Conservation (phyloP, 2,888 invertebrate species). For the Cinara cedri region DNA sequence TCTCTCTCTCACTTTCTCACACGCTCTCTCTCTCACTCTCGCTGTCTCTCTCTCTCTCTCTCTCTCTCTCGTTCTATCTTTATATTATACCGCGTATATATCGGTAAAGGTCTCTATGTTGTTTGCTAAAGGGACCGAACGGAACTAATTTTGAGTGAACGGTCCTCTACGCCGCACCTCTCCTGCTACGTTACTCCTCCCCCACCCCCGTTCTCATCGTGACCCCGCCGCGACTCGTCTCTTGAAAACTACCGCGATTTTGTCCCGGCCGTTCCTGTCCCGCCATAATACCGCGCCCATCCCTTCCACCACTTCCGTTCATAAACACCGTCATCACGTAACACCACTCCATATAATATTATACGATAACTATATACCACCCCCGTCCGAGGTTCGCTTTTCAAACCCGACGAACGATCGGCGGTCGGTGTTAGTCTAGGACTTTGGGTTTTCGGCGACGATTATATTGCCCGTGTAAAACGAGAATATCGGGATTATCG, state of each 20-base stretch:
- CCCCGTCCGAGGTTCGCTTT: not conserved
- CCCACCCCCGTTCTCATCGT: not conserved
- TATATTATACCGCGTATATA: not conserved
- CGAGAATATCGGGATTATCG: no score
- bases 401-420: conserved; percentile 6
- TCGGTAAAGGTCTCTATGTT: conserved; percentile 50
- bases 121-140: conserved; percentile 49
- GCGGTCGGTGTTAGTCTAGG: not conserved
- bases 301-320: not conserved
- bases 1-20: conserved; percentile 5
- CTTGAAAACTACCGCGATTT: conserved; percentile 32
- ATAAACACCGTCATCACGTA: not conserved
- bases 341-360: not conserved
- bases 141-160: conserved; percentile 50
- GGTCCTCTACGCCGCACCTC: not conserved
- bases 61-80: conserved; percentile 2
- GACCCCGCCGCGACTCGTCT: conserved; percentile 10
- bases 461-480: not conserved
- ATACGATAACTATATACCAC: not conserved
- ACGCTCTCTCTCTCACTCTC: conserved; percentile 37
- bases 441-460: conserved; percentile 6
- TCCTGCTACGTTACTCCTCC: not conserved
- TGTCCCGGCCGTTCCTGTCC: not conserved
- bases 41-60: not conserved
- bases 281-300: not conserved